phyloP scores from a whole-genome alignment of 1,140 invertebrate species.

The Dreissena polymorpha region DNA sequence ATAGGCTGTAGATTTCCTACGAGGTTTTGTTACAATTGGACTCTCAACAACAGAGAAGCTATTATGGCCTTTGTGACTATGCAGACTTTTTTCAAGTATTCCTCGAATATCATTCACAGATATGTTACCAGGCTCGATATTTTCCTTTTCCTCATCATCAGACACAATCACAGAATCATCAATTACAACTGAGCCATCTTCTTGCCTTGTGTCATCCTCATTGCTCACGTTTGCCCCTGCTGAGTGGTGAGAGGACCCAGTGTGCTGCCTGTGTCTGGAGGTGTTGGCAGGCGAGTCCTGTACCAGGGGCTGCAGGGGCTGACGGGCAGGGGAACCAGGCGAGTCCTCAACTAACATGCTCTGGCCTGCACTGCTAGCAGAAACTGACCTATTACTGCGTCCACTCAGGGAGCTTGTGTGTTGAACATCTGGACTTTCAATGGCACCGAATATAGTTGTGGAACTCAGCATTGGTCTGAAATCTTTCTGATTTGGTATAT shows the following conservation, averaged over 20 bases:
- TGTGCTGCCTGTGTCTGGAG: neutral
- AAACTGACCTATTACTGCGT: too few species aligned
- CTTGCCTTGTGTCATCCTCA: neutral
- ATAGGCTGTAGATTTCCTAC: conserved; percentile 35
- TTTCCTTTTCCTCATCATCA: conserved; percentile 44
- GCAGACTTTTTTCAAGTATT: conserved; percentile 36
- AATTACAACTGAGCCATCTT: conserved; percentile 22
- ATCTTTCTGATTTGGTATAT: too few species aligned
- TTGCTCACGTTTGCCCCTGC: neutral
- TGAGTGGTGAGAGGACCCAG: neutral
- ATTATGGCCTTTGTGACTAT: neutral
- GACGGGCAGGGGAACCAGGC: neutral
- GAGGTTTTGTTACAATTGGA: conserved; percentile 36
- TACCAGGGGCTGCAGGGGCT: conserved; percentile 25
- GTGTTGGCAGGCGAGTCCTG: neutral
- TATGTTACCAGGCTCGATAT: conserved; percentile 40
- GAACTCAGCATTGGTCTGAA: too few species aligned
- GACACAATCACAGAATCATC: conserved; percentile 48
- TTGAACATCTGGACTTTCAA: too few species aligned
- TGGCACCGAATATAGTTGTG: too few species aligned
- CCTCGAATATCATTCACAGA: conserved; percentile 29
- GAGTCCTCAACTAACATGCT: neutral
- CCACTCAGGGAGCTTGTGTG: too few species aligned
- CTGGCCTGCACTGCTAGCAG: too few species aligned
- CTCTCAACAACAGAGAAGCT: conserved; percentile 20